These are phyloP conservation scores for Hemichromis elongatus DNA, from an alignment of 2,113 vertebrate species.

Conservation along the genomic window DNA sequence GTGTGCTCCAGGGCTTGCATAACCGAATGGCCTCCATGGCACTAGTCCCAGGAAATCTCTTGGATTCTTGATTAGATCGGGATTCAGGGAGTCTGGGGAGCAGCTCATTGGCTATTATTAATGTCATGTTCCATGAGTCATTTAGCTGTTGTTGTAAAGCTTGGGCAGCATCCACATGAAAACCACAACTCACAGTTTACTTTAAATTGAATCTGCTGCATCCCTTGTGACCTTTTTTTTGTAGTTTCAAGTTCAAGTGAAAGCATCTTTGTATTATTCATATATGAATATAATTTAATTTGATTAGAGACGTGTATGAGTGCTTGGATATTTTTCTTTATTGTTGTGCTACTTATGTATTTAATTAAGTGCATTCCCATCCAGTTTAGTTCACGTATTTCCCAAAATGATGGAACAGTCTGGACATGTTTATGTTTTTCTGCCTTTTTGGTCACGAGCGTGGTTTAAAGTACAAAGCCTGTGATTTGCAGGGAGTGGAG, in stretches of 20 bases:
- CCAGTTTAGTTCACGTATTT: neutral
- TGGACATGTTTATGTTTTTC: neutral
- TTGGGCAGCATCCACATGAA: neutral
- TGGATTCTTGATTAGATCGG: neutral
- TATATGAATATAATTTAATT: accelerated
- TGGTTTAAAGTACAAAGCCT: neutral
- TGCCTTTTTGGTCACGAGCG: neutral
- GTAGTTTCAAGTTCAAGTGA: neutral
- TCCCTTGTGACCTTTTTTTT: neutral
- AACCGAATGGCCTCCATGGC: neutral
- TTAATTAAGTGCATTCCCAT: neutral
- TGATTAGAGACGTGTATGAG: neutral
- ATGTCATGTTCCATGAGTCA: neutral
- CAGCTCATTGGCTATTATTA: neutral
- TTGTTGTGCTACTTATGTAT: accelerated
- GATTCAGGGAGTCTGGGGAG: accelerated
- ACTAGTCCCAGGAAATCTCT: neutral
- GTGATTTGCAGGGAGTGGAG: neutral
- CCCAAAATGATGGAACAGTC: neutral
- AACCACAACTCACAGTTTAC: neutral
- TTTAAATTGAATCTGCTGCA: neutral
- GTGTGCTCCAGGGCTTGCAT: neutral
- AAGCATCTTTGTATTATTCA: neutral
- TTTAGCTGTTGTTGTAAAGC: neutral
- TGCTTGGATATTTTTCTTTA: neutral